Base-by-base conservation (phyloP, 2,888 invertebrate genomes). In the Stenoptilia bipunctidactyla region DNA sequence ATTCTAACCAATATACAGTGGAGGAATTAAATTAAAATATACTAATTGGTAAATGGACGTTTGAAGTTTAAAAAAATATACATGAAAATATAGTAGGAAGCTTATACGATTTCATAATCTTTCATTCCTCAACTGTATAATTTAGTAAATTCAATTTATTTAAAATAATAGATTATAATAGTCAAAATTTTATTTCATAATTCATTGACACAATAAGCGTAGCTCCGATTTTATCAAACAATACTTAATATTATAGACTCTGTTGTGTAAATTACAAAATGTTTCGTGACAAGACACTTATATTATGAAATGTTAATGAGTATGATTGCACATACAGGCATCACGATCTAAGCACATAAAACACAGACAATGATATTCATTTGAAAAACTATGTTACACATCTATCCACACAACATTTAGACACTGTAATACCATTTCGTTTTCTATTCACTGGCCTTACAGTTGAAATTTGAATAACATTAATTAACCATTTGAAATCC, bases 41-140 rank as follows among this genome's bases (percentile, higher is more conserved):
- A 64, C 63, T 71, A 65, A 73, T 64, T 60, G 58, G 57, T 72
- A 70, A 72, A 73, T 77, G 77, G 79, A 79, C 79, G 73, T 70
- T 67, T 69, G 63, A 66, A 56, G 65, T 47, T 54, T 52, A 50
- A 52, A 45, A 52, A 50, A 41, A 45, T 40, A 46, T 52, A 44
- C 49, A 44, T 53, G 47, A 49, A 12, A 20, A 20, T 8, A 20
- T 20, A 20, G 8, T 20, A 20, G 20, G 20, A 20, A 20, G 8
- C 3, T 8, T 20, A 30, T 6, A 10, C 4, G 30, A 30, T n/a
- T n/a, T n/a, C n/a, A n/a, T n/a, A n/a, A n/a, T n/a, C n/a, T n/a
- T 33, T 25, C 34, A 45, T 72, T 71, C 74, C 74, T 68, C 73
- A 47, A 73, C 71, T 73, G 71, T 69, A 71, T 66, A 76, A 49